These are phyloP conservation scores for Spatulosminthurus flaviceps DNA, from an alignment of 2,888 invertebrate species.

Conservation along the genomic window DNA sequence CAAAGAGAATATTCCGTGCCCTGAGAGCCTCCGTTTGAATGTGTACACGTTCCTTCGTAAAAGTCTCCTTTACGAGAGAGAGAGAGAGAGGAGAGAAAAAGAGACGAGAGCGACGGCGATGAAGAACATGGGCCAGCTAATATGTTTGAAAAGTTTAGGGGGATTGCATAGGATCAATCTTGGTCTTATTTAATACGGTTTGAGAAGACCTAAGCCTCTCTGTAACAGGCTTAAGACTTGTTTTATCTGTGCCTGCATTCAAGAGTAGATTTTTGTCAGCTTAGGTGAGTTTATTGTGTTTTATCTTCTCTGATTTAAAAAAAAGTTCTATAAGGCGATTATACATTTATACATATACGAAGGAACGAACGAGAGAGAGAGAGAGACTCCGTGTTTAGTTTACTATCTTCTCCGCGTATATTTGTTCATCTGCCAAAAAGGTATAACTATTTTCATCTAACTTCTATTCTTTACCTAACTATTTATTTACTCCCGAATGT, in stretches of 20 bases:
- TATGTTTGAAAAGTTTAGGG: conserved; percentile 64
- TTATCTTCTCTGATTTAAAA: conserved; percentile 65
- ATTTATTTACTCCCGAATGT: conserved; percentile 4
- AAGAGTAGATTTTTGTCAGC: conserved; percentile 66
- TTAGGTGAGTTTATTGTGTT: conserved; percentile 66
- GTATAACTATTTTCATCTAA: conserved; percentile 12
- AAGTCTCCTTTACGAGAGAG: neutral
- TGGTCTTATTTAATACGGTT: conserved; percentile 66
- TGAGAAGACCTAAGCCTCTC: conserved; percentile 66
- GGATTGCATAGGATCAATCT: conserved; percentile 65
- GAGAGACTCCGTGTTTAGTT: conserved; percentile 44
- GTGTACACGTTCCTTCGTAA: too few relatives aligned
- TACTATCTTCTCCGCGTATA: conserved; percentile 31
- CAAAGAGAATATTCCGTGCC: neutral
- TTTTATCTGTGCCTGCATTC: conserved; percentile 66
- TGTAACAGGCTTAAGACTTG: conserved; percentile 66
- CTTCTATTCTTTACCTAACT: conserved; percentile 1
- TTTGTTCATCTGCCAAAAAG: conserved; percentile 23
- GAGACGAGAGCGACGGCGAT: conserved; percentile 11
- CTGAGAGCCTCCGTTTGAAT: neutral
- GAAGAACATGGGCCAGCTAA: conserved; percentile 24
- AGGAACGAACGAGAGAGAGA: too few relatives aligned
- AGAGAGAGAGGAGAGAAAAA: neutral
- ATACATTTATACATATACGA: conserved; percentile 58
- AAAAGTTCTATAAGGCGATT: conserved; percentile 64